Percentiles rank a stretch among this genome's conserved stretches.
Evolutionary conservation across 1,140 invertebrate species (phyloP).

Genomic region (Berghia stephanieae): DNA sequence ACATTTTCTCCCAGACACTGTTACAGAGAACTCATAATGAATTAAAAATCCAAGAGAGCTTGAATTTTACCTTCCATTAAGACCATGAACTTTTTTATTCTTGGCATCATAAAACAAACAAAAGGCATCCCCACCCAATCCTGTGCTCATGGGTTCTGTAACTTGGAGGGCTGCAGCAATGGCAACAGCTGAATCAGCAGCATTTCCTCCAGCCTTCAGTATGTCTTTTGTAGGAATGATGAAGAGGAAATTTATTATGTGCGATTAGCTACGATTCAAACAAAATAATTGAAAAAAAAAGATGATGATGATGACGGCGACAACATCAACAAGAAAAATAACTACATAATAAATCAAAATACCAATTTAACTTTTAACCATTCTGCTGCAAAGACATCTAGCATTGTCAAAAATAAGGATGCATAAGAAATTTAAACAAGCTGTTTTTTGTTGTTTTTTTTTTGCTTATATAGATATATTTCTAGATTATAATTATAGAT

Average conservation of each 20-base stretch:
- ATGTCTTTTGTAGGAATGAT: conserved; percentile 51
- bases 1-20: not conserved
- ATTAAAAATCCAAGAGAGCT: no score
- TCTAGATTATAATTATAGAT: no score
- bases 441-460: no score
- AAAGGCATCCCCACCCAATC: conserved; percentile 68
- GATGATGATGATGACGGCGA: not conserved
- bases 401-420: no score
- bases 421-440: no score
- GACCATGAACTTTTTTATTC: conserved; percentile 49
- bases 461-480: no score
- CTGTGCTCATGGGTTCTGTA: conserved; percentile 65
- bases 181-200: conserved; percentile 68
- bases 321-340: not conserved
- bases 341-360: not conserved
- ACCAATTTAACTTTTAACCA: not conserved
- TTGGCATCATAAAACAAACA: conserved; percentile 64
- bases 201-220: conserved; percentile 67
- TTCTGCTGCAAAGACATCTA: no score
- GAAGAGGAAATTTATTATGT: not conserved
- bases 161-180: conserved; percentile 66
- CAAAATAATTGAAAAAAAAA: not conserved
- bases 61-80: conserved; percentile 62
- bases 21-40: not conserved
- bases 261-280: not conserved